These are phyloP conservation scores for Petrosia ficiformis DNA, from an alignment of 37 sponge, comb jelly and placozoan species.

Conservation along the genomic window DNA sequence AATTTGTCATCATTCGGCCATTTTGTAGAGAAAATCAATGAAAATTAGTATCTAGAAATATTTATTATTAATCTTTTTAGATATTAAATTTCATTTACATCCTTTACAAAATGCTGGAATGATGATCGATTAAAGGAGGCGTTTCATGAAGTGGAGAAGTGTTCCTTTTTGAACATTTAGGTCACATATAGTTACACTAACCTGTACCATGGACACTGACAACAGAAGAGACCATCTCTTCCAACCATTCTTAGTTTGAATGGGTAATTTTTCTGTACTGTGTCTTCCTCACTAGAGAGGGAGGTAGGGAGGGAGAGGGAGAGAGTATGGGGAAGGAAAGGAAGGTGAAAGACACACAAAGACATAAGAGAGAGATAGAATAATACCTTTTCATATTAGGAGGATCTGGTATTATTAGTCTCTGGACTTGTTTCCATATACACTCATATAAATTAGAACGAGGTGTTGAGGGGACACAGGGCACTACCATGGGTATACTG, in stretches of 20 bases:
- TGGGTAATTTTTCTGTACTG: slow-evolving; percentile 45
- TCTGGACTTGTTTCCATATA: slow-evolving; percentile 67
- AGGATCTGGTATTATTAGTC: slow-evolving; percentile 70
- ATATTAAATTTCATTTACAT: too few species aligned
- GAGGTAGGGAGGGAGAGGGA: not conserved
- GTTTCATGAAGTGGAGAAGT: too few species aligned
- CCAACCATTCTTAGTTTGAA: slow-evolving; percentile 73
- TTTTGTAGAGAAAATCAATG: too few species aligned
- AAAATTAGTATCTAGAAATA: not conserved
- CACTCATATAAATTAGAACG: slow-evolving; percentile 53
- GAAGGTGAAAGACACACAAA: not conserved
- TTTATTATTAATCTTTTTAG: too few species aligned
- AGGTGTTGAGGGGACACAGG: slow-evolving; percentile 45
- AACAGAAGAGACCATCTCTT: slow-evolving; percentile 77
- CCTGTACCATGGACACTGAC: slow-evolving; percentile 87
- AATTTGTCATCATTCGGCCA: not conserved
- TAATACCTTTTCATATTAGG: slow-evolving; percentile 9
- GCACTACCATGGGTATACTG: slow-evolving; percentile 76
- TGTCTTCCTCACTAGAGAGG: not conserved
- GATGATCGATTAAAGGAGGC: not conserved
- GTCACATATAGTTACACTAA: slow-evolving; percentile 15
- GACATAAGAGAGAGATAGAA: not conserved
- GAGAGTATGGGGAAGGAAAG: not conserved
- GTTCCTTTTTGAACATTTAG: too few species aligned
- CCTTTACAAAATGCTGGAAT: too few species aligned